Base-by-base conservation (phyloP, 2,113 vertebrate genomes). In the Chascanopsetta lugubris region DNA sequence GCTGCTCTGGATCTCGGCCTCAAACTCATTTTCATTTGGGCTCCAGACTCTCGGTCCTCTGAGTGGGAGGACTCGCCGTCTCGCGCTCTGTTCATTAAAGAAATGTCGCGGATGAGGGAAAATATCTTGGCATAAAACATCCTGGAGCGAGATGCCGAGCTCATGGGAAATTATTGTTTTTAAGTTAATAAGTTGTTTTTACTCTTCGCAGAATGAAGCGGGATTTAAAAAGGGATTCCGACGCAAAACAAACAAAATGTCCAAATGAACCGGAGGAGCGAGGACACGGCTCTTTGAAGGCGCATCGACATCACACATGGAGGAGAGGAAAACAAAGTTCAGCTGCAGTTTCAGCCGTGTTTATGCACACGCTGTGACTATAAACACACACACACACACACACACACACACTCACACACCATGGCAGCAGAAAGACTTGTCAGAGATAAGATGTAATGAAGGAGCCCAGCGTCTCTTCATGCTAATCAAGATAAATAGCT, bases 91-190 rank as follows among this genome's bases (percentile, higher is more conserved):
- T 82, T 86, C 69, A 85, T 86, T 79, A 82, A 72, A 81, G 60
- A 85, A 87, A 88, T 82, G 76, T 74, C 65, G 66, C 57, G 54
- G 76, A 82, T 73, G 70, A 69, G 70, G 80, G 61, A 69, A 72
- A 82, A 79, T 38, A 63, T 77, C 53, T 82, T 84, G 80, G 80
- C 84, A 69, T 58, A 83, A 40, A 80, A 64, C 56, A 65, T 32
- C 38, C 55, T 34, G 1, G 36, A 12, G 60, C 47, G 53, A 54
- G 56, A 80, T 59, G 60, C n/a, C n/a, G n/a, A n/a, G n/a, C 85
- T 85, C 86, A 36, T 55, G 84, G 86, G 88, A 88, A 89, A 89
- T 84, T 74, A 87, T 84, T 84, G 84, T 85, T 90, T 84, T 87
- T 87, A 79, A 85, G 61, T 82, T 77, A 85, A 84, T 88, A 80